Evolutionary conservation across 1,140 invertebrate genomes (phyloP), one percentile per base, ranked within the genome.

Genomic region (Apis florea): DNA sequence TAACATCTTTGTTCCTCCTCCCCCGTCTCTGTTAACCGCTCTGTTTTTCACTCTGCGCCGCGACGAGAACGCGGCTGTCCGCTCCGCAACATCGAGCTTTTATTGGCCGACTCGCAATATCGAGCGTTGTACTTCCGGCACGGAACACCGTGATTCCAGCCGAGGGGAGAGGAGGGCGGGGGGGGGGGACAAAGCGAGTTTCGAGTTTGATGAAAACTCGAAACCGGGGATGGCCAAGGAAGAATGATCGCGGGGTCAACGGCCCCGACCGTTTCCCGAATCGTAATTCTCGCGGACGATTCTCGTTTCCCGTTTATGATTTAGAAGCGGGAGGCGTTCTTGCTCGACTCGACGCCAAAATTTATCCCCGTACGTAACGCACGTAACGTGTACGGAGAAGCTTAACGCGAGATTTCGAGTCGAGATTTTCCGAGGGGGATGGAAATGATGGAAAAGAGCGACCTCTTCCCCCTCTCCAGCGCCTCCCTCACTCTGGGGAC

Each of bases 371-470:
- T 70, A 69, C 80, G 79, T 59, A 64, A 11, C 63, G 70, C 40
- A n/a, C n/a, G n/a, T n/a, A n/a, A n/a, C n/a, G 70, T 74, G 51
- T 24, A 19, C 10, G 19, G 70, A 54, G 31, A 40, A 81, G 59
- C 82, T 85, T 88, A 86, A 89, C 88, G 80, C 79, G 31, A 85
- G 40, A n/a, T 12, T 26, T 54, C 13, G 31, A 40, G 70, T 15
- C 8, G 21, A 59, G 54, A 67, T 83, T 81, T 82, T 59, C 63
- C 73, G 21, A 47, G n/a, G 26, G 66, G 69, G 31, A 6, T 0
- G 26, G 66, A 72, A 5, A 6, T 0, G 31, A 40, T 40, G 31
- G 5, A 40, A 40, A 40, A 6, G 31, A 40, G 31, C 31, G 6
- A 40, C 31, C 31, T 40, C 6, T 40, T 40, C 2, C 31, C 31